Percentiles rank a stretch among this genome's conserved stretches.
Conservation (phyloP, 2,797 vertebrate genomes). For the Danio tinwini region DNA sequence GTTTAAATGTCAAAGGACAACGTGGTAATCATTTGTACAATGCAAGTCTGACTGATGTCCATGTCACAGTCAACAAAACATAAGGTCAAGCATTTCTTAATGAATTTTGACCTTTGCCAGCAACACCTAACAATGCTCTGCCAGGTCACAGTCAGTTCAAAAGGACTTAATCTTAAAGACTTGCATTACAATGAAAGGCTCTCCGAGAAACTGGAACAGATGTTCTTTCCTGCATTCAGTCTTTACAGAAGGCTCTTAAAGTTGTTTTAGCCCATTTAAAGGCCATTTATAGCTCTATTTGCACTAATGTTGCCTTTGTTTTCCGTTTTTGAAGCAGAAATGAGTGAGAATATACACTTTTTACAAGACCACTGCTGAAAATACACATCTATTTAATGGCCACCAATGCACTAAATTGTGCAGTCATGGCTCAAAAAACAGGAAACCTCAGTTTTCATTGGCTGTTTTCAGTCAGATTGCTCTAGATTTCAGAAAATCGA, state of each 20-base stretch:
- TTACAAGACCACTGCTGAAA: neutral
- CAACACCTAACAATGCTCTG: slow-evolving; percentile 27
- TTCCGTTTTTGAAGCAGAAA: neutral
- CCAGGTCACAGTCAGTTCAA: slow-evolving; percentile 30
- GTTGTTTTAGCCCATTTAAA: neutral
- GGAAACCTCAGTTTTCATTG: neutral
- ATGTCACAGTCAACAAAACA: slow-evolving; percentile 24
- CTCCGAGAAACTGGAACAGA: slow-evolving; percentile 36
- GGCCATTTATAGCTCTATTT: slow-evolving; percentile 7
- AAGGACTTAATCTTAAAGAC: slow-evolving; percentile 21
- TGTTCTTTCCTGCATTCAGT: slow-evolving; percentile 12
- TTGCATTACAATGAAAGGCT: slow-evolving; percentile 18
- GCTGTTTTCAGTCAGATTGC: neutral
- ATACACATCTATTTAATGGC: neutral
- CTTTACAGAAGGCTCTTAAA: neutral
- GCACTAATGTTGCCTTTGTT: neutral
- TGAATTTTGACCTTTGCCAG: slow-evolving; percentile 41
- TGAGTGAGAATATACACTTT: neutral
- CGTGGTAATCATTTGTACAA: slow-evolving; percentile 17
- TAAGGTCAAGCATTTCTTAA: slow-evolving; percentile 28
- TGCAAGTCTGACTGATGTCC: slow-evolving; percentile 19
- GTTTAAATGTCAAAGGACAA: slow-evolving; percentile 33
- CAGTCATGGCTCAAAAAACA: neutral
- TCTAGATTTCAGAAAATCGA: neutral
- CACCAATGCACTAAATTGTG: no score